Percentiles rank a stretch among this genome's conserved stretches.
Evolutionary conservation across 2,797 vertebrate genomes (phyloP).

Genomic region (Myotis vivesi): DNA sequence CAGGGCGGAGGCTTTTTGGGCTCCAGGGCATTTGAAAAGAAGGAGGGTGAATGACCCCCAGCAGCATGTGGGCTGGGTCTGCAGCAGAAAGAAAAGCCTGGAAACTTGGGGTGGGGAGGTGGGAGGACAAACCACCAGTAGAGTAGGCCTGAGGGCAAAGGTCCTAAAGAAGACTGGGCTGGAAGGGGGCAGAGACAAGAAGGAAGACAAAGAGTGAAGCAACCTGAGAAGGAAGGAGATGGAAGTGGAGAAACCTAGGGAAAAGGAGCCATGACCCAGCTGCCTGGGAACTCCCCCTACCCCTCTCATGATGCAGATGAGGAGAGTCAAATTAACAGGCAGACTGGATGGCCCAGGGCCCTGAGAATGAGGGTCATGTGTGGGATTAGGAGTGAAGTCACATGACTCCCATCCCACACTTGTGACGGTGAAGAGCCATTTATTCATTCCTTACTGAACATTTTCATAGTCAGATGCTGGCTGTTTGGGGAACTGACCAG

Average conservation of each 20-base stretch:
- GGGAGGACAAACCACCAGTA: too few relatives aligned
- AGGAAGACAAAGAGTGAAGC: background rate
- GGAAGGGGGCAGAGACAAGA: accelerated
- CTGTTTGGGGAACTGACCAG: background rate
- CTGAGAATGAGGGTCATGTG: accelerated
- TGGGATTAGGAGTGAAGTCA: background rate
- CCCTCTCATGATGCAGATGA: too few relatives aligned
- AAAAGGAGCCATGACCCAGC: accelerated
- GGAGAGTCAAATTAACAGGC: background rate
- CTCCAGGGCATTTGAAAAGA: background rate
- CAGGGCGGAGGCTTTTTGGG: background rate
- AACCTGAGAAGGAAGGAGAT: accelerated
- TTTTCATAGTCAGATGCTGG: background rate
- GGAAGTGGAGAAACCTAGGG: background rate
- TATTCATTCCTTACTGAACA: background rate
- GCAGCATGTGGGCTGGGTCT: background rate
- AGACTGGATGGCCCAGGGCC: background rate
- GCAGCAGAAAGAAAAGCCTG: background rate
- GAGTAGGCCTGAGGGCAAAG: background rate
- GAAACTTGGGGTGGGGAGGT: background rate
- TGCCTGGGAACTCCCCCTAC: background rate
- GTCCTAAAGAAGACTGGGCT: background rate
- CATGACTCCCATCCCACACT: background rate
- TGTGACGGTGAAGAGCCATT: background rate
- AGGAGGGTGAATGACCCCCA: background rate